Base-by-base conservation (phyloP, 2,797 vertebrate species). In the Graptemys geographica region DNA sequence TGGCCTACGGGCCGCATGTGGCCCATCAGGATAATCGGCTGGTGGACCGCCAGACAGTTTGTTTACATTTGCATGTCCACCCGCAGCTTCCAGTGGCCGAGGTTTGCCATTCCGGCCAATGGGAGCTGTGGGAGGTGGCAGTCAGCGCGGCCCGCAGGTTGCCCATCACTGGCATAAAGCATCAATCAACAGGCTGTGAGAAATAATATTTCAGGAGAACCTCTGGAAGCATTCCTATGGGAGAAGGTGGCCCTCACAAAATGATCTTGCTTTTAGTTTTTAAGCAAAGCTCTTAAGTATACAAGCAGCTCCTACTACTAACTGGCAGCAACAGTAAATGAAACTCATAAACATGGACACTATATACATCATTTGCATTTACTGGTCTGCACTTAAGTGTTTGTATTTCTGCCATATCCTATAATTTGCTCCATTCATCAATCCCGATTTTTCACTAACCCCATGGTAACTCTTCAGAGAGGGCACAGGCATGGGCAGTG, bases 241-340 rank as follows among this genome's bases (percentile, higher is more conserved):
- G 93, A 96, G 90, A 91, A 92, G 94, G 84, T 82, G 91, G n/a
- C 49, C 37, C 79, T 69, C 82, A 87, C 87, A n/a, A 87, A 23
- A 93, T 49, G 56, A 79, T 5, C 18, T 86, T 89, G 62, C 28
- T 9, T n/a, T 47, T 80, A 47, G 84, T 31, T 92, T 86, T 84
- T 78, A 96, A 23, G 55, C 52, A 56, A 44, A 18, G 23, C 56
- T 51, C 41, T 31, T 74, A 33, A 91, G 79, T 83, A 92, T 53
- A 69, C 80, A 95, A 92, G 86, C 86, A 79, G 59, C 65, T 84
- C 87, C 51, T 84, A 94, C 52, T 76, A 59, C 11, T 72, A 15
- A 57, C 86, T 93, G 90, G 47, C 79, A 87, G 23, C 4, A n/a
- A 37, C 10, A 25, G 1, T 55, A 88, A 94, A 83, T 87, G 65